Percentiles rank a stretch among this genome's conserved stretches.
phyloP scores from a whole-genome alignment of 64 coral and sea anemone species.

The Montipora capricornis region DNA sequence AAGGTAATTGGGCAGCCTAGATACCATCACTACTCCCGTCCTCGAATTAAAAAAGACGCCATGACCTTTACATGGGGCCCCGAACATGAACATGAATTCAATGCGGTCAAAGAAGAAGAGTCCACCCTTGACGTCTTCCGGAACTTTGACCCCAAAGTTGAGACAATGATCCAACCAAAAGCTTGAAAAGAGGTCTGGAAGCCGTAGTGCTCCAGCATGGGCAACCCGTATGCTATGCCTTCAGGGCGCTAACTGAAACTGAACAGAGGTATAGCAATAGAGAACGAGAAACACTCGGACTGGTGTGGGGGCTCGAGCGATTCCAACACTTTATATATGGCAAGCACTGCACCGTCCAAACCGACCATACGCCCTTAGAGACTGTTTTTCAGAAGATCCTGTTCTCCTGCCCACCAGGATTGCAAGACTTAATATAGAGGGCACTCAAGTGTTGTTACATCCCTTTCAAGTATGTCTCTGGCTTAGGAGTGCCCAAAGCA shows the following conservation, averaged over 20 bases:
- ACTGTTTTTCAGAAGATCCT: conserved; percentile 32
- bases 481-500: conserved; percentile 54
- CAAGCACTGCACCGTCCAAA: conserved; percentile 40
- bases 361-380: conserved; percentile 52
- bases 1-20: too few relatives aligned
- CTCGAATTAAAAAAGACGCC: conserved; percentile 12
- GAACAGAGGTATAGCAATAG: conserved; percentile 51
- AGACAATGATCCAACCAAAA: conserved; percentile 57
- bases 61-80: conserved; percentile 10
- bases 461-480: conserved; percentile 59
- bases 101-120: not conserved
- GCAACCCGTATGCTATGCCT: conserved; percentile 28
- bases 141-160: conserved; percentile 19
- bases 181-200: conserved; percentile 13
- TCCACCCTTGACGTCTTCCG: too few relatives aligned
- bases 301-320: not conserved
- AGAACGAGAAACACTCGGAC: not conserved
- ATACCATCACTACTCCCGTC: too few relatives aligned
- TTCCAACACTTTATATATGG: conserved; percentile 43
- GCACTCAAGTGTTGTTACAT: conserved; percentile 27
- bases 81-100: conserved; percentile 18
- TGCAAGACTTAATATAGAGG: too few relatives aligned
- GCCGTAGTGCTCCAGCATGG: conserved; percentile 31
- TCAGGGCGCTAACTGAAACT: conserved; percentile 31
- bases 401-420: too few relatives aligned